A percentile compares a stretch with the other conserved stretches of the same genome.
These are phyloP conservation scores for Pseudorhombus dupliciocellatus DNA, from an alignment of 2,113 vertebrate species.

Conservation along the genomic window DNA sequence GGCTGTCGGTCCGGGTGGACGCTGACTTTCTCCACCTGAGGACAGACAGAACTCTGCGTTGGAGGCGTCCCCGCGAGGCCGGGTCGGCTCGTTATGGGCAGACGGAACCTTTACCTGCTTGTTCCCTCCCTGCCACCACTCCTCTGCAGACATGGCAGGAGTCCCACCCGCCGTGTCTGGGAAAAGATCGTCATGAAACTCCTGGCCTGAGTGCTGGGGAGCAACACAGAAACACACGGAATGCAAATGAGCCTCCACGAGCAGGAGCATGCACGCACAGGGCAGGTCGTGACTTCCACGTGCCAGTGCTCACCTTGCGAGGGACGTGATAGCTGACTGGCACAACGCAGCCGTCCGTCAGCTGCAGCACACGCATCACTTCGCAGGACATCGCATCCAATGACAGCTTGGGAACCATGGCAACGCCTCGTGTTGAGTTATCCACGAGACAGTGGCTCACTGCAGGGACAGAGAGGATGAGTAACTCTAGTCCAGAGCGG, in stretches of 20 bases:
- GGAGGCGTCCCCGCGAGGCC: not conserved
- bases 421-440: conserved; percentile 79
- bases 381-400: conserved; percentile 90
- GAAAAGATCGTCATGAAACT: conserved; percentile 93
- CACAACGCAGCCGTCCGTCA: conserved; percentile 86
- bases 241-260: not conserved
- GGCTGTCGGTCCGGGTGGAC: conserved; percentile 82
- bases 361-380: conserved; percentile 90
- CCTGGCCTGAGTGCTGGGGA: conserved; percentile 81
- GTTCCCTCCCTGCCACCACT: conserved; percentile 92
- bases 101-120: conserved; percentile 81
- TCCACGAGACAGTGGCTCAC: conserved; percentile 91
- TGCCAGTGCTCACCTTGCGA: conserved; percentile 86
- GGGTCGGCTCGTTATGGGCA: not conserved
- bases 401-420: conserved; percentile 84
- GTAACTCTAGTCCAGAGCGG: not conserved
- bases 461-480: conserved; percentile 49
- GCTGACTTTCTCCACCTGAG: conserved; percentile 87
- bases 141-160: conserved; percentile 79
- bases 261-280: not conserved
- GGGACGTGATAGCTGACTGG: conserved; percentile 92
- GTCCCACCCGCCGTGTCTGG: conserved; percentile 83
- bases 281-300: not conserved
- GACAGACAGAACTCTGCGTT: not conserved
- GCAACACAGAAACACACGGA: not conserved